Evolutionary conservation across 2,888 invertebrate genomes (phyloP), one percentile per base, ranked within the genome.

Genomic region (Pomacea canaliculata): DNA sequence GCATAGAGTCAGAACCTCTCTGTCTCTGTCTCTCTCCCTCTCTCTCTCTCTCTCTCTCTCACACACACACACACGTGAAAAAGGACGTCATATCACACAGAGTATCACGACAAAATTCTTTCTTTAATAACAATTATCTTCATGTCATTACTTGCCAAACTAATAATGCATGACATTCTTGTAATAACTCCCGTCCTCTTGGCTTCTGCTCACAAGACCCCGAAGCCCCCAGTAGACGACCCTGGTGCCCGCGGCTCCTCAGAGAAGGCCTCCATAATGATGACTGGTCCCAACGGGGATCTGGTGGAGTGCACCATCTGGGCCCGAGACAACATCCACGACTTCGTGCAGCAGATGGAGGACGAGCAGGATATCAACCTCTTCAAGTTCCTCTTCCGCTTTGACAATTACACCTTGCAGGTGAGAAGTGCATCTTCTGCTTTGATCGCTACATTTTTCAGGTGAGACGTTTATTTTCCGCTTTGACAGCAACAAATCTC

Each of bases 341-440:
- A 66, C 23, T 76, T 59, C 72, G 76, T 78, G 23, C 19, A 68
- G 8, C 76, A 78, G 80, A 69, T 75, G 51, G 80, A 80, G 70
- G 67, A 76, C 12, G 76, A 78, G 71, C 71, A 78, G 65, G 68
- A 78, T n/a, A 68, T 76, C 37, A 80, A 76, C 63, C 76, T 78
- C 7, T 78, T 80, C 72, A 71, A 80, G 67, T 78, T 80, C 72
- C 18, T 27, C 18, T 74, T 80, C 67, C 66, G 13, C 49, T 65
- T 80, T 63, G 48, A 66, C 23, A 74, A 80, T 19, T 63, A 63
- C 63, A 63, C 63, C 27, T 63, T 19, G 1, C 63, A 63, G 63
- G 27, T 63, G 19, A 63, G 16, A 60, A 9, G 10, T 60, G 13
- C 13, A 19, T 71, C 18, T 62, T 48, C 48, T 23, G 60, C 18